Base-by-base conservation (phyloP, 2,113 vertebrate genomes). In the Galbula dea region DNA sequence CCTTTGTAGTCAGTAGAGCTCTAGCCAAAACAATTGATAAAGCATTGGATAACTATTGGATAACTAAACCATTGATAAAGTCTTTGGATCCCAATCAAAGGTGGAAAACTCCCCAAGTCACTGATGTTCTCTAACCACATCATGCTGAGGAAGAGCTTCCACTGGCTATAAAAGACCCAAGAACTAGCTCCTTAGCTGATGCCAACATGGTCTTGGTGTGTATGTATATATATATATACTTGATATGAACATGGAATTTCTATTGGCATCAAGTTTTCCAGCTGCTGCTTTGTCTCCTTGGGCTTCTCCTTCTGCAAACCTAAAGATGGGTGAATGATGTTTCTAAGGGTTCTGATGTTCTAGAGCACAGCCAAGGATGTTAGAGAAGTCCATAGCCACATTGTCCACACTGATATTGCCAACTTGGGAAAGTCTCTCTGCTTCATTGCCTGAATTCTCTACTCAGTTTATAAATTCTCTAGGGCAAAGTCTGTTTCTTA, bases 401-500 rank as follows among this genome's bases (percentile, higher is more conserved):
- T 22, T 34, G 41, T 29, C n/a, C 48, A 79, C 76, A 20, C 0
- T 69, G 65, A 15, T 21, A 37, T 46, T 72, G 32, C 11, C 36
- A 45, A 2, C 84, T 26, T 78, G 55, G 37, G 54, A 39, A 87
- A 26, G 16, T 21, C 30, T 88, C 29, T 18, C 3, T 17, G 1
- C 27, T 79, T 63, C 76, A 61, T 52, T 32, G 46, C 79, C 54
- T 69, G 52, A 54, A 71, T 7, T 37, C 48, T 51, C 26, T 43
- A 23, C 46, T 61, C 30, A 32, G 29, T 14, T 69, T 62, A 8
- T 24, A 20, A 61, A 79, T 91, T 61, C 67, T 73, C 32, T 41
- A 65, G 91, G 93, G 66, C 76, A 95, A 96, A 95, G 91, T 93
- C 62, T 78, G 18, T 34, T 57, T 63, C 92, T 89, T 67, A 4